Evolutionary conservation across 2,888 invertebrate genomes (phyloP).

Genomic region (Andrena praecox): DNA sequence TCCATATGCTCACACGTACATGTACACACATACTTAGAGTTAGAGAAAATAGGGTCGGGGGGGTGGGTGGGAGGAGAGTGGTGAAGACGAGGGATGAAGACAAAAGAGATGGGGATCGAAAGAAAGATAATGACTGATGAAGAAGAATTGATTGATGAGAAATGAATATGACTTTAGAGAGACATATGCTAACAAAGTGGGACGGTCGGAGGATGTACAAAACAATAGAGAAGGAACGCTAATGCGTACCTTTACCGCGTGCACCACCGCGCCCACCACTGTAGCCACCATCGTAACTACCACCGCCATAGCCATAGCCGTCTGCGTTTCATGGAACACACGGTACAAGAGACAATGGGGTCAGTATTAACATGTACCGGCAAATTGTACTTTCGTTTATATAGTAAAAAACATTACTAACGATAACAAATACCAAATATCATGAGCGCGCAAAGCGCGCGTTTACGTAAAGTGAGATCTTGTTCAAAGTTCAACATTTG

Average conservation of each 20-base stretch:
- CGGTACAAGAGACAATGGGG: conserved; percentile 81
- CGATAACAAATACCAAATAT: conserved; percentile 29
- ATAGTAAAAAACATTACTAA: conserved; percentile 45
- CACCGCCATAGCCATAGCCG: conserved; percentile 93
- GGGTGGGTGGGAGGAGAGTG: too few species aligned
- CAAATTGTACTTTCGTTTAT: conserved; percentile 55
- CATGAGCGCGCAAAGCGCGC: conserved; percentile 17
- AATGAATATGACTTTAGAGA: conserved; percentile 41
- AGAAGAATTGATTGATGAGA: conserved; percentile 47
- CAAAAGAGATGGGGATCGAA: conserved; percentile 11
- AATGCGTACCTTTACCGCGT: conserved; percentile 93
- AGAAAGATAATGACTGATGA: conserved; percentile 23
- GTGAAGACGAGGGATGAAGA: conserved; percentile 12
- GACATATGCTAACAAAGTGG: conserved; percentile 55
- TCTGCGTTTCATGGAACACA: conserved; percentile 86
- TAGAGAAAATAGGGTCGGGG: conserved; percentile 34
- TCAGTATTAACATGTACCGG: conserved; percentile 73
- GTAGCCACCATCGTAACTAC: conserved; percentile 95
- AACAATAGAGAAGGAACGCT: conserved; percentile 84
- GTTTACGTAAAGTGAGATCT: conserved; percentile 25
- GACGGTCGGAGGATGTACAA: conserved; percentile 65
- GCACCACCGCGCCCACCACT: conserved; percentile 94
- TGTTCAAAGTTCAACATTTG: conserved; percentile 23
- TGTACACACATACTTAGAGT: conserved; percentile 59
- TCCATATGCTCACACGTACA: conserved; percentile 50